Evolutionary conservation across 2,888 invertebrate genomes (phyloP), one percentile per base, ranked within the genome.

Genomic region (Acrocera orbiculus): DNA sequence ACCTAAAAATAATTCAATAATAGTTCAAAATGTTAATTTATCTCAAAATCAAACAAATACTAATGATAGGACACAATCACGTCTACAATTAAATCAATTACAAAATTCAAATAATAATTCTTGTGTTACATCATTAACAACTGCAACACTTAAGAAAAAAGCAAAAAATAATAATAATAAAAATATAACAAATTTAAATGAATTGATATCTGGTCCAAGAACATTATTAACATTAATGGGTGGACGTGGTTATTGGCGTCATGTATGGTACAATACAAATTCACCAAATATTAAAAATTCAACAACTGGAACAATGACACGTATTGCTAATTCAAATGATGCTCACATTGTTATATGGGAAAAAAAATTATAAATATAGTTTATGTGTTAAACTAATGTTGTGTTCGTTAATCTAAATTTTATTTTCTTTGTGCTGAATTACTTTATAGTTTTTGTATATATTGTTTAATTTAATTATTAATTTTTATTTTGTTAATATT

Each of bases 281-380:
- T 39, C 48, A 16, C 56, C 59, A 42, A 64, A 60, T 16, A 30
- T 37, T 23, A 30, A 37, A 7, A 30, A 22, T 19, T 32, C 33
- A 3, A 34, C 36, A 20, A 30, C 27, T 14, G 40, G 41, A 6
- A 58, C 61, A 33, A 60, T 63, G 27, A 63, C 69, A 25, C 68
- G 68, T 30, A 77, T 77, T 40, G 76, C 76, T 29, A 82, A 82
- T 56, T 76, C 76, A 40, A 80, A 72, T 50, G 83, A 86, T 65
- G 86, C 89, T 11, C 83, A 87, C 61, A 76, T 89, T 49, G 77
- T 87, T 41, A 70, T 89, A 30, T 89, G 89, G 87, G 89, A 90
- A 59, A 75, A 78, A 63, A 81, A 80, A 53, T 70, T 76, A 66
- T 76, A 70, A 73, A 19, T 8, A 4, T 6, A 11, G 10, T 14